Base-by-base conservation (phyloP, 2,888 invertebrate species). In the Lepidocyrtoides sp. region DNA sequence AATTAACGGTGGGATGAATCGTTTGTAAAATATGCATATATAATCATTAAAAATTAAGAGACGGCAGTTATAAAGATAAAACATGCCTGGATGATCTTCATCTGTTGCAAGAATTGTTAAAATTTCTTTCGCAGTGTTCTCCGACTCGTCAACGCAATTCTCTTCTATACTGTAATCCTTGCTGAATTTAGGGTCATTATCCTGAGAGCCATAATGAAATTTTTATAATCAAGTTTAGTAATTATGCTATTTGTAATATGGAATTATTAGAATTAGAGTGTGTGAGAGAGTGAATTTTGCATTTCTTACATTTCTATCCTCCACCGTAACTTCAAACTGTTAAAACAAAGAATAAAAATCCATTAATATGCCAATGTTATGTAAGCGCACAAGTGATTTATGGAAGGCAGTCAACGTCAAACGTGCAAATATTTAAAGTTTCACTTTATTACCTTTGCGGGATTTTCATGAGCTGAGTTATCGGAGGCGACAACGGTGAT, bases 31-130 rank as follows among this genome's bases (percentile, higher is more conserved):
- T n/a, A n/a, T n/a, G n/a, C n/a, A n/a, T n/a, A n/a, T n/a, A n/a
- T n/a, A n/a, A n/a, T n/a, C n/a, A n/a, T n/a, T 77, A 77, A 12
- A 12, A 32, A 48, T 69, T 41, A 20, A 17, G 17, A 12, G 41
- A 2, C 36, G 81, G 29, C 2, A 8, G 4, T 3, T 36, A 5
- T 44, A 72, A 63, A n/a, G n/a, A n/a, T n/a, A n/a, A n/a, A n/a
- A n/a, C n/a, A n/a, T n/a, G n/a, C 63, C 88, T 14, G 90, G 87
- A 20, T 88, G 77, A 41, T 93, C 93, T 2, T 51, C 23, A 51
- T 93, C 93, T 10, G 75, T 90, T 0, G 93, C 93, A 20, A 2
- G 0, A 17, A 92, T 81, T 48, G 5, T 75, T 12, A 75, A 32
- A 29, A 89, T 41, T 29, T 54, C n/a, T n/a, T n/a, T n/a, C n/a